These are phyloP conservation scores for Lineus longissimus DNA, from an alignment of 1,140 invertebrate genomes.

Conservation along the genomic window DNA sequence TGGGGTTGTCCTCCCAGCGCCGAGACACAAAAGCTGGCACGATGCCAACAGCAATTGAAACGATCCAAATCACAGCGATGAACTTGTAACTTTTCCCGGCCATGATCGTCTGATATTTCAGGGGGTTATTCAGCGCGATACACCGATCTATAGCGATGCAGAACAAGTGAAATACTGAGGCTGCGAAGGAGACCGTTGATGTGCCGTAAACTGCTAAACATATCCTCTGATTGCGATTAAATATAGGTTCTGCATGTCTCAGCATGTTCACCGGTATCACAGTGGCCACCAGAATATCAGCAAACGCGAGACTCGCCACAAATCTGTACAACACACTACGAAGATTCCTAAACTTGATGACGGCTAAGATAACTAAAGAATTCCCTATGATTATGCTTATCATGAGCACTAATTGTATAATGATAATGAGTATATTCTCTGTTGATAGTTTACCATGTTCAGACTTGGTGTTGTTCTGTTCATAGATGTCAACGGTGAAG, in stretches of 20 bases:
- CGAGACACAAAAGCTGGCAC: conserved; percentile 17
- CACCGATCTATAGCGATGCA: conserved; percentile 24
- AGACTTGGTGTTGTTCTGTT: too few relatives aligned
- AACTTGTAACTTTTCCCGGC: conserved; percentile 17
- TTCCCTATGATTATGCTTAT: conserved; percentile 25
- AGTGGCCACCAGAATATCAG: conserved; percentile 23
- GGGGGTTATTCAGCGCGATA: conserved; percentile 21
- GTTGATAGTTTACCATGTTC: too few relatives aligned
- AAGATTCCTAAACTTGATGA: conserved; percentile 14
- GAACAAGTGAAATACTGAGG: conserved; percentile 20
- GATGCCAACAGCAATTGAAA: conserved; percentile 12
- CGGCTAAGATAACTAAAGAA: conserved; percentile 19
- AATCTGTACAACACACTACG: conserved; percentile 24
- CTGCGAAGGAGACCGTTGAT: conserved; percentile 19
- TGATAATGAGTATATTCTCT: too few relatives aligned
- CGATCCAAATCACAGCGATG: conserved; percentile 18
- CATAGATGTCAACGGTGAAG: too few relatives aligned
- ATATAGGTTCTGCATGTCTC: conserved; percentile 19
- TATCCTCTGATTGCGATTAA: conserved; percentile 13
- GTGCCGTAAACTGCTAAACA: conserved; percentile 23
- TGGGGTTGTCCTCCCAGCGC: conserved; percentile 5
- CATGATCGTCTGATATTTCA: conserved; percentile 22
- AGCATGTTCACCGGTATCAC: conserved; percentile 20
- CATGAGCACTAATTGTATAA: conserved; percentile 8
- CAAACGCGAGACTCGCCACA: conserved; percentile 23